phyloP scores from a whole-genome alignment of 2,797 vertebrate species.

The Parauchenoglanis ngamensis region DNA sequence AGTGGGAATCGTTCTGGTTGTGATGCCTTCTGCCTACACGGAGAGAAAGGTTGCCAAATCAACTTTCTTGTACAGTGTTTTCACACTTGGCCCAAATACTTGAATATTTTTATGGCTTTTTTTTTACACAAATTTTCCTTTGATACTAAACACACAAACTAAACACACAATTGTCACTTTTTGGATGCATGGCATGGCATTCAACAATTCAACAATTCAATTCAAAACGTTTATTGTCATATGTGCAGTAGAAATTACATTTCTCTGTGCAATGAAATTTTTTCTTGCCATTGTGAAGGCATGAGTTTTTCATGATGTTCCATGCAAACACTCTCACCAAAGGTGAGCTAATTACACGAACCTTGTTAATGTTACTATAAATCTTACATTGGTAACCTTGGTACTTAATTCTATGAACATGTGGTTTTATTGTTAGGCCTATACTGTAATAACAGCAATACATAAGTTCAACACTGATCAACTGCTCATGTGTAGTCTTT shows the following conservation, averaged over 20 bases:
- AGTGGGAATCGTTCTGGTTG: constrained; percentile 40
- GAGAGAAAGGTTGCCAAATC: constrained; percentile 13
- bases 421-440: not conserved
- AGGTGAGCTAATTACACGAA: not conserved
- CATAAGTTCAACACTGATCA: not conserved
- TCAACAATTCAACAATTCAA: too few relatives aligned
- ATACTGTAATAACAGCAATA: not conserved
- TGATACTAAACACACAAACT: not conserved
- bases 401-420: not conserved
- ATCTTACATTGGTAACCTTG: not conserved
- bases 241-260: too few relatives aligned
- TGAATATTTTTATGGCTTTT: too few relatives aligned
- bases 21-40: constrained; percentile 3
- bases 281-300: not conserved
- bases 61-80: not conserved
- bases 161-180: not conserved
- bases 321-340: too few relatives aligned
- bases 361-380: too few relatives aligned
- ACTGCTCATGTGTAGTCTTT: not conserved
- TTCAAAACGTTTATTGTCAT: too few relatives aligned
- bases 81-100: not conserved
- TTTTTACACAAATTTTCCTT: not conserved
- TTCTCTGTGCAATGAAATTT: too few relatives aligned
- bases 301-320: not conserved
- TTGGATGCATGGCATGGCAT: not conserved